A percentile compares a stretch with the other conserved stretches of the same genome.
phyloP scores from a whole-genome alignment of 2,888 invertebrate genomes.

The Suillia variegata region DNA sequence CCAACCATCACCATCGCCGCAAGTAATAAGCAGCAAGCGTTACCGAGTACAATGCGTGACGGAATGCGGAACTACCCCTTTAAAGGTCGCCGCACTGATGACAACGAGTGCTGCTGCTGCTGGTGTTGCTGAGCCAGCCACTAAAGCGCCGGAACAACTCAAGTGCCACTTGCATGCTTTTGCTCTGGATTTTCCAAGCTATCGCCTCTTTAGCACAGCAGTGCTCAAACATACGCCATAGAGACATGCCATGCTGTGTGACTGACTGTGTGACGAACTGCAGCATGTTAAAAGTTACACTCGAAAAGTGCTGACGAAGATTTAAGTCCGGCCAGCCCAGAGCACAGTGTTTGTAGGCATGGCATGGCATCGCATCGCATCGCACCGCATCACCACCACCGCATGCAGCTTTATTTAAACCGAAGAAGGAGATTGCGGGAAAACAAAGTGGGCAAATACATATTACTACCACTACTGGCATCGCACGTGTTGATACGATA shows the following conservation, averaged over 20 bases:
- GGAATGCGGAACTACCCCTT: slow-evolving; percentile 5
- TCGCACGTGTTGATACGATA: slow-evolving; percentile 47
- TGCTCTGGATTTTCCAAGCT: slow-evolving; percentile 49
- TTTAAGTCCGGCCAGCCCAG: slow-evolving; percentile 54
- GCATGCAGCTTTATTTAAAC: too few species aligned
- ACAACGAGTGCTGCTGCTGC: slow-evolving; percentile 9
- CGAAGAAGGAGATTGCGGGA: too few species aligned
- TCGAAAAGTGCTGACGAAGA: slow-evolving; percentile 57
- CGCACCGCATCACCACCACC: too few species aligned
- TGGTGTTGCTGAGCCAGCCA: slow-evolving; percentile 22
- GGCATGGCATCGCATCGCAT: too few species aligned
- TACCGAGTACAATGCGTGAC: neutral
- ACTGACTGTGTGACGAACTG: neutral
- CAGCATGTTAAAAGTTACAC: slow-evolving; percentile 35
- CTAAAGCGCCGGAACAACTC: slow-evolving; percentile 31
- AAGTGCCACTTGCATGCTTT: slow-evolving; percentile 44
- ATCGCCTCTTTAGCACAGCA: slow-evolving; percentile 49
- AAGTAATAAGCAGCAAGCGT: neutral
- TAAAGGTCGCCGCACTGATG: neutral
- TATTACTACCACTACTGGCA: slow-evolving; percentile 12
- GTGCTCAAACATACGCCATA: slow-evolving; percentile 18
- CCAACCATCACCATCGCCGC: too few species aligned
- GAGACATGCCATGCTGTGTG: slow-evolving; percentile 9
- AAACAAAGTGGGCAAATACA: neutral
- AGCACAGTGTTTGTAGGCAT: slow-evolving; percentile 30